Conservation (phyloP, 2,888 invertebrate species). For the Silvanus unidentatus region DNA sequence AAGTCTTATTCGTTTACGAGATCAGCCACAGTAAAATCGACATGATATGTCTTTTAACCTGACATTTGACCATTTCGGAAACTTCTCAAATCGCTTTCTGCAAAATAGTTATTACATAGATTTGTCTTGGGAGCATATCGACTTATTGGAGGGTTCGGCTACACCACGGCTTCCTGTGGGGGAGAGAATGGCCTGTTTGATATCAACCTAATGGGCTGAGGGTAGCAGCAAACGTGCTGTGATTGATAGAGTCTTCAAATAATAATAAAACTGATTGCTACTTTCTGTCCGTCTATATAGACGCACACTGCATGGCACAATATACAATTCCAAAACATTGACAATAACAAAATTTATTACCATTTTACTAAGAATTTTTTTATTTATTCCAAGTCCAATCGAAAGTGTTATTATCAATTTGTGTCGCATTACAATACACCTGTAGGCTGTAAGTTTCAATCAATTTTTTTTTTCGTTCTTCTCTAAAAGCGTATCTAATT, state of each 20-base stretch:
- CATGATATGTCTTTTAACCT: constrained; percentile 25
- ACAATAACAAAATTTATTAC: too few species aligned
- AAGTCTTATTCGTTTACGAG: too few species aligned
- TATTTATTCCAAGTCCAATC: too few species aligned
- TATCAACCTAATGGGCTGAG: constrained; percentile 33
- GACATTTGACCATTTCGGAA: constrained; percentile 25
- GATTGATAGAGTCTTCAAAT: constrained; percentile 41
- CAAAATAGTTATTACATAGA: constrained; percentile 38
- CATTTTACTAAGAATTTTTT: too few species aligned
- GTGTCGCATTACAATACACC: too few species aligned
- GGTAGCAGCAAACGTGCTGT: constrained; percentile 29
- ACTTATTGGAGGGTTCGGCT: constrained; percentile 15
- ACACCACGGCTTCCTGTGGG: constrained; percentile 21
- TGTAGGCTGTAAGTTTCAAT: too few species aligned
- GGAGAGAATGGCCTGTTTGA: constrained; percentile 29
- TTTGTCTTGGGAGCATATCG: constrained; percentile 32
- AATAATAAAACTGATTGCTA: constrained; percentile 31
- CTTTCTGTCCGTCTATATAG: too few species aligned
- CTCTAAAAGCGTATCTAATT: too few species aligned
- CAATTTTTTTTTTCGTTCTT: too few species aligned
- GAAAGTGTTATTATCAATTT: too few species aligned
- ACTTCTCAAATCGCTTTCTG: constrained; percentile 31
- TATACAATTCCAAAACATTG: too few species aligned
- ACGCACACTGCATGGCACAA: too few species aligned
- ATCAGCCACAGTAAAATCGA: constrained; percentile 18